Evolutionary conservation across 2,797 vertebrate genomes (phyloP), one percentile per base, ranked within the genome.

Genomic region (Falco naumanni): DNA sequence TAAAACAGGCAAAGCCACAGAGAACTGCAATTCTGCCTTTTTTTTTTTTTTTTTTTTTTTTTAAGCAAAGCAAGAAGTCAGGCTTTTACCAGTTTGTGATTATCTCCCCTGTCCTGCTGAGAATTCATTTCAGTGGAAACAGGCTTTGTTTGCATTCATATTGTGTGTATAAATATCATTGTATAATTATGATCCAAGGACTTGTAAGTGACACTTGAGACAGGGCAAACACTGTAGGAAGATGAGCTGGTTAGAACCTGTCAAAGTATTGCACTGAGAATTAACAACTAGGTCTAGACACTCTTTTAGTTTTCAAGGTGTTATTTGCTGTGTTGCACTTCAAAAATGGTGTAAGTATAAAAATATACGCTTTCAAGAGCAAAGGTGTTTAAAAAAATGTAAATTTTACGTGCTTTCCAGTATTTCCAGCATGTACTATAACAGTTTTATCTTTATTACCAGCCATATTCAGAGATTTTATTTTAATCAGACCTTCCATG

Each of bases 191-290:
- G 45, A 95, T 89, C 86, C 69, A 89, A 92, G 60, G 51, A 71
- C 51, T 88, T 95, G 16, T 25, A 89, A 84, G 41, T 91, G 89
- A 92, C 63, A 69, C 60, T 91, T 90, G 68, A 92, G 89, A 87
- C 31, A 85, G 61, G 33, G 19, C 61, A 85, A 89, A 87, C 56
- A 74, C 20, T 72, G 26, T 29, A 79, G 31, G 63, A 57, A 95
- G 37, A 81, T 74, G 64, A 90, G 29, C 53, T 78, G 37, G 33
- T 85, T 89, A 76, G 77, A 96, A 75, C 24, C 54, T 94, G 50
- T 61, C 47, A 61, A 64, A 75, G 39, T 84, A 82, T 31, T 90
- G 13, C 57, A 70, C 39, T 50, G 22, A 92, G 47, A 85, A 81
- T 74, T 90, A 82, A 56, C 41, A 76, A 17, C 24, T 69, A 76